A percentile compares a stretch with the other conserved stretches of the same genome.
phyloP scores from a whole-genome alignment of 2,113 vertebrate species.

The Malurus melanocephalus region DNA sequence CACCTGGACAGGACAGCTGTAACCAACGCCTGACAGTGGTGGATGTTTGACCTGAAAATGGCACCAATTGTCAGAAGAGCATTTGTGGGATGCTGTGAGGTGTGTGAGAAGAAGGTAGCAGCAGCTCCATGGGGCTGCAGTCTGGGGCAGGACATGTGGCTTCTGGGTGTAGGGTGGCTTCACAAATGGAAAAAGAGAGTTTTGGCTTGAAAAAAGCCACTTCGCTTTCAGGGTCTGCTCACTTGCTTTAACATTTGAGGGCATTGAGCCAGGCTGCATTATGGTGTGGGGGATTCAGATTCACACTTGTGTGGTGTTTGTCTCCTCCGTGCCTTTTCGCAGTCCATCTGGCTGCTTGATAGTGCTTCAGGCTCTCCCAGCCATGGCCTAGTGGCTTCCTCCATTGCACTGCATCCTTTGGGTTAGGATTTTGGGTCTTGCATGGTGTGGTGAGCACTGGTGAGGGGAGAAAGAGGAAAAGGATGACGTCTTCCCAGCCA shows the following conservation, averaged over 20 bases:
- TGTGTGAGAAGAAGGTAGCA: accelerated
- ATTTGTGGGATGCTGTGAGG: neutral
- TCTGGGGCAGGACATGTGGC: neutral
- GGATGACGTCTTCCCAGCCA: neutral
- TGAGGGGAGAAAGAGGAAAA: neutral
- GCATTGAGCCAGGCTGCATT: slow-evolving; percentile 52
- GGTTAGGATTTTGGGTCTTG: neutral
- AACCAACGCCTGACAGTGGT: neutral
- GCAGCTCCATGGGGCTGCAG: neutral
- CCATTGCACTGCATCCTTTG: neutral
- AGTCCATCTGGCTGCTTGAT: slow-evolving; percentile 41
- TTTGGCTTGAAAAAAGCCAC: slow-evolving; percentile 29
- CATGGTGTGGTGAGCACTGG: neutral
- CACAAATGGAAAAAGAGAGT: neutral
- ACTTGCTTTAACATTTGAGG: slow-evolving; percentile 29
- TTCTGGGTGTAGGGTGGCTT: neutral
- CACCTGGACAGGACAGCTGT: neutral
- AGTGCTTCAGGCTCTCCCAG: neutral
- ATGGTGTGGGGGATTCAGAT: slow-evolving; percentile 34
- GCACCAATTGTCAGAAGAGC: neutral
- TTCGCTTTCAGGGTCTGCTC: slow-evolving; percentile 17
- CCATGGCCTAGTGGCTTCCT: neutral
- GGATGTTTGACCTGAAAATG: neutral
- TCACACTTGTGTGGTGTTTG: slow-evolving; percentile 26
- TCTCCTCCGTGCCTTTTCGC: slow-evolving; percentile 1